Base-by-base conservation (phyloP, 2,888 invertebrate genomes). In the Andricus curvator region DNA sequence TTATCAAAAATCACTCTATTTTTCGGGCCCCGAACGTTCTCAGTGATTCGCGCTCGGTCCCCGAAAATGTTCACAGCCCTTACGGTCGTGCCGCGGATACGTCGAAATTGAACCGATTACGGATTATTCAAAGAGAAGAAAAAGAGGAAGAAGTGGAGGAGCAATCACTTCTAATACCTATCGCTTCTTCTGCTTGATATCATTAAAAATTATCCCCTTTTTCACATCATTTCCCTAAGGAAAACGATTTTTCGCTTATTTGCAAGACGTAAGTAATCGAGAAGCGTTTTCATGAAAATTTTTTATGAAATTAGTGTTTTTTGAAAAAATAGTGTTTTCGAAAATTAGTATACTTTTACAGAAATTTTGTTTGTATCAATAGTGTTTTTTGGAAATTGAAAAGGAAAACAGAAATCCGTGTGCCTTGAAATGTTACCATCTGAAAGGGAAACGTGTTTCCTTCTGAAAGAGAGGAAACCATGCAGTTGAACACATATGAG, bases 121-220 rank as follows among this genome's bases (percentile, higher is more conserved):
- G 51, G 70, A 70, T 70, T 70, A 70, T 25, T 74, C 37, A 56
- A 48, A 44, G 44, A 48, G 74, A 74, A 74, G 51, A 29, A 25
- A 64, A 70, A 70, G 17, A 56, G n/a, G 70, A 74, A 74, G 74
- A 74, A 74, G 74, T 74, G 74, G 74, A 74, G 74, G 56, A 74
- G 56, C 33, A 33, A 37, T 33, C 9, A 29, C 20, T 70, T 20
- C 20, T 4, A 4, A 13, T 56, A 51, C n/a, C 70, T 74, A 74
- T 60, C 74, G 74, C 74, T 74, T 74, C 74, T 74, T 74, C 44
- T 74, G 15, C 64, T 64, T 64, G 17, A 29, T 20, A 48, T 51
- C n/a, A 4, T 56, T 51, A 33, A 33, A 29, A 51, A 33, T 37
- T 74, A 37, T 74, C 74, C 56, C 20, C 3, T 74, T 37, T 74